Base-by-base conservation (phyloP, 2,113 vertebrate genomes). In the Dasyornis broadbenti region DNA sequence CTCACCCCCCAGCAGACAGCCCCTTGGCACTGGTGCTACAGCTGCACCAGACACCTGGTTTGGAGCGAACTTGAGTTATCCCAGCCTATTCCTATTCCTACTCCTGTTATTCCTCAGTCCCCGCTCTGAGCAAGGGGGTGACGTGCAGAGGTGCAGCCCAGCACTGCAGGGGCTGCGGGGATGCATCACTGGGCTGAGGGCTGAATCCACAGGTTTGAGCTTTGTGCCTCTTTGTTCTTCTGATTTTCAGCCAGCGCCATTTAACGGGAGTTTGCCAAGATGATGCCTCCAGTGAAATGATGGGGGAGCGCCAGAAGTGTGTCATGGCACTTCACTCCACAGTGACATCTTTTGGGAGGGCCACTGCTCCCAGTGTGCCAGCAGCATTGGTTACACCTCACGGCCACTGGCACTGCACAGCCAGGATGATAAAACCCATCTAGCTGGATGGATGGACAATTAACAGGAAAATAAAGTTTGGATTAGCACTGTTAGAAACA, bases 401-500 rank as follows among this genome's bases (percentile, higher is more conserved):
- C 3, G 2, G 90, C 27, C 4, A 23, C 82, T 13, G 27, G 60
- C 0, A 2, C 61, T 77, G 89, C 53, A 30, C 33, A 84, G 53
- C 2, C 84, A 6, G 33, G 56, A 49, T 19, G 81, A 86, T 47
- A 49, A 60, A 86, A 88, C 61, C 76, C 85, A 87, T 24, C 66
- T 30, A 40, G 59, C 65, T 52, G 65, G 80, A 49, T 90, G 40
- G 65, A 82, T 4, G 66, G 82, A 96, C 95, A 93, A 95, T 54
- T 90, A 70, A 73, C 78, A 49, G 56, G 92, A 93, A 96, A 90
- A 94, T 92, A 86, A 85, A 88, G 66, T 80, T 71, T 86, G 95
- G 92, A 95, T 90, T 83, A 92, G 92, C 71, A 57, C 95, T 1
- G 33, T 92, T 80, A 96, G 92, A 96, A 97, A 96, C 95, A 96